These are phyloP conservation scores for Podilymbus podiceps DNA, from an alignment of 2,113 vertebrate genomes.

Conservation along the genomic window DNA sequence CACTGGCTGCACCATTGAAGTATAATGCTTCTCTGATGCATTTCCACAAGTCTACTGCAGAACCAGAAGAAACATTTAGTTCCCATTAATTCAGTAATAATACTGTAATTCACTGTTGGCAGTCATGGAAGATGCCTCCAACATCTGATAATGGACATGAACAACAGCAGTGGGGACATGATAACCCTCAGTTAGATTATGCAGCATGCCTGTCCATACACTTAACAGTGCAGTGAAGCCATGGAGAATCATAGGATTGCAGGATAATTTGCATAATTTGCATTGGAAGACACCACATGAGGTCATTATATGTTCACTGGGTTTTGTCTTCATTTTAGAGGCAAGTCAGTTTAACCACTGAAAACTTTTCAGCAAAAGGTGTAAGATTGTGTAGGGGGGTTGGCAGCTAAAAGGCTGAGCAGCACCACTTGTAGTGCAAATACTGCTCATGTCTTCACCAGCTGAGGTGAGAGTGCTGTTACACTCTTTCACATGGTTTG, in stretches of 20 bases:
- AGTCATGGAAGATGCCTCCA: background rate
- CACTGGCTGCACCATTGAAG: background rate
- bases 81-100: background rate
- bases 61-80: background rate
- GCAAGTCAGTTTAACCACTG: background rate
- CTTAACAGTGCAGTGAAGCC: background rate
- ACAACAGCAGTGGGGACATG: background rate
- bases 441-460: background rate
- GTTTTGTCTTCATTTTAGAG: background rate
- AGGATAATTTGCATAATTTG: background rate
- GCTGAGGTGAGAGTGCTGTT: background rate
- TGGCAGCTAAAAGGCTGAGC: background rate
- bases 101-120: background rate
- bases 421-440: background rate
- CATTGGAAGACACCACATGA: background rate
- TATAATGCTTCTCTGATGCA: background rate
- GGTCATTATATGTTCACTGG: background rate
- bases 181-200: background rate
- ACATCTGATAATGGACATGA: background rate
- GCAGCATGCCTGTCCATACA: background rate
- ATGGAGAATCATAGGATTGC: accelerated
- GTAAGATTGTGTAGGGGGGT: background rate
- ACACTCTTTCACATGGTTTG: accelerated
- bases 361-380: background rate
- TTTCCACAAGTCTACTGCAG: background rate